Evolutionary conservation across 1,140 invertebrate genomes (phyloP), one percentile per base, ranked within the genome.

Genomic region (Solenopsis invicta): DNA sequence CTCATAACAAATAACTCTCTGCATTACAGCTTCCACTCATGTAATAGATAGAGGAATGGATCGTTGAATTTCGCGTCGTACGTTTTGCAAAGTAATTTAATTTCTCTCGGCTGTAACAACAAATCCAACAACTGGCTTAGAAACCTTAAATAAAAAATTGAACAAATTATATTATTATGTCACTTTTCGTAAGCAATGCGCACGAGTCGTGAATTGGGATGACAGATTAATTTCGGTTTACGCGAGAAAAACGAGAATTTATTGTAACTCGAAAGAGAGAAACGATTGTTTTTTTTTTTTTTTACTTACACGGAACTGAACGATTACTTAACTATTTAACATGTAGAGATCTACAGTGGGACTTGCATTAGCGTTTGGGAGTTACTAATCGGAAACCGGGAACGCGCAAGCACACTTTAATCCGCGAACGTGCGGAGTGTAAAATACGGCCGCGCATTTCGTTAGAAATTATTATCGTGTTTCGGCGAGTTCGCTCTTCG

Each of bases 391-490:
- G 62, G n/a, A 80, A 69, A 16, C 34, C 34, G 5, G 34, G 62
- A 12, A 24, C 48, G 45, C 29, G 29, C 41, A 12, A 13, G 48
- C 24, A 16, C 9, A 69, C 48, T 50, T 69, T 69, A 54, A 81
- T 81, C 77, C 62, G 48, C 62, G 61, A 64, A 78, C 48, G 62
- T 64, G 61, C 45, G 21, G 45, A 52, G 59, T 78, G 24, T 62
- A 29, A 80, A 81, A 56, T 71, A 48, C 52, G 66, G 34, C n/a
- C 9, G 41, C 54, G 56, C 41, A 41, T 81, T 81, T 71, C 21
- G 66, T 82, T 74, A 74, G 80, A 13, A 61, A 82, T 82, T 82
- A 82, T 82, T 74, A 74, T 61, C 52, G 34, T 34, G 66, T 82
- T 61, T 59, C 80, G 18, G n/a, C 52, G 52, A 59, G 54, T 48